phyloP scores from a whole-genome alignment of 2,888 invertebrate genomes.

The Eilema depressum region DNA sequence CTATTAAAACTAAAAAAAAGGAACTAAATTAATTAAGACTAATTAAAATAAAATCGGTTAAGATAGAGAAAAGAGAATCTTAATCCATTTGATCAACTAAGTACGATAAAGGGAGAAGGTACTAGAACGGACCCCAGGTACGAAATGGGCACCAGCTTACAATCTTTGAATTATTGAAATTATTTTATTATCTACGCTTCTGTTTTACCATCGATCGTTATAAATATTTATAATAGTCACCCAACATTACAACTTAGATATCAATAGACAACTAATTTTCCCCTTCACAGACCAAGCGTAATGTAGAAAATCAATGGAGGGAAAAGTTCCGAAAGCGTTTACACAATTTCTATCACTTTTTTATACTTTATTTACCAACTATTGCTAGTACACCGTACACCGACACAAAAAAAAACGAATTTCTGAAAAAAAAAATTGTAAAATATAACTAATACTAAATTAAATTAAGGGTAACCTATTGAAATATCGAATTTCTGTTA shows the following conservation, averaged over 20 bases:
- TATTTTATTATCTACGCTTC: neutral
- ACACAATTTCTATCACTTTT: constrained; percentile 17
- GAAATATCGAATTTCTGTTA: too few species aligned
- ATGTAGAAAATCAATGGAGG: constrained; percentile 20
- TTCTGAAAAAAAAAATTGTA: too few species aligned
- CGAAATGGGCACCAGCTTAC: too few species aligned
- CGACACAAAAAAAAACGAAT: neutral
- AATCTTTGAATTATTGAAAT: neutral
- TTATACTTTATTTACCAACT: constrained; percentile 1
- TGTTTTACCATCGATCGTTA: neutral
- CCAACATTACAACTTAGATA: constrained; percentile 20
- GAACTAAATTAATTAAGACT: too few species aligned
- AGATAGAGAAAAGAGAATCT: too few species aligned
- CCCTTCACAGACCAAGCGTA: constrained; percentile 27
- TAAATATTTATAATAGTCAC: constrained; percentile 19
- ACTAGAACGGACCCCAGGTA: too few species aligned
- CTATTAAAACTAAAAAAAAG: too few species aligned
- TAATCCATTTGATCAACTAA: too few species aligned
- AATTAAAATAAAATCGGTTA: too few species aligned
- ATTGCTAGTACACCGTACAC: neutral
- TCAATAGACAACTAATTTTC: constrained; percentile 28
- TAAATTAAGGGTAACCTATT: too few species aligned
- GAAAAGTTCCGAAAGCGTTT: constrained; percentile 22
- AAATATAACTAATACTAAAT: too few species aligned
- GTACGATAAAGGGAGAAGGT: too few species aligned